phyloP scores from a whole-genome alignment of 2,888 invertebrate genomes.

The Pyrocoelia pectoralis region DNA sequence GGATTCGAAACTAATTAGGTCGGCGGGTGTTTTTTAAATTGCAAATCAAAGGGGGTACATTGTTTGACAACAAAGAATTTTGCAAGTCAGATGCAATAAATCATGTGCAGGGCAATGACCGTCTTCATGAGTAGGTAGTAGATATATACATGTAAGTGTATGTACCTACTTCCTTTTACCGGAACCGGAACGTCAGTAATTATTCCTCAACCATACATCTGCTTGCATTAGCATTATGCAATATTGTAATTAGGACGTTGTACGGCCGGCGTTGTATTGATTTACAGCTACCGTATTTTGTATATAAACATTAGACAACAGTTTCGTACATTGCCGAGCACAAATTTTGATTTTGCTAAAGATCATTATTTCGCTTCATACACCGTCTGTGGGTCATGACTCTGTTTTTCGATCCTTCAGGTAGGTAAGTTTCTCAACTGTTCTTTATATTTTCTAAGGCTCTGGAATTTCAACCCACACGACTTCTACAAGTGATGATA shows the following conservation, averaged over 20 bases:
- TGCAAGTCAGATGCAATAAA: conserved; percentile 14
- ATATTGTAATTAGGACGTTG: neutral
- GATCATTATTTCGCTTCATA: too few species aligned
- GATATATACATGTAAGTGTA: too few species aligned
- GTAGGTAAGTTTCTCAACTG: too few species aligned
- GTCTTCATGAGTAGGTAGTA: conserved; percentile 17
- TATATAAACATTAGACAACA: too few species aligned
- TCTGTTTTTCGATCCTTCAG: too few species aligned
- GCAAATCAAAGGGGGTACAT: neutral
- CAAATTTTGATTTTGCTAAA: too few species aligned
- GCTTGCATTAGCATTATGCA: conserved; percentile 5
- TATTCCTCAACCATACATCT: conserved; percentile 23
- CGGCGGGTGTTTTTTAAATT: neutral
- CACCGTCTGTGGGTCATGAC: too few species aligned
- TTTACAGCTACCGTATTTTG: neutral
- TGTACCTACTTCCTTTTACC: conserved; percentile 15
- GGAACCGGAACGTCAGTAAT: conserved; percentile 25
- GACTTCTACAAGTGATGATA: too few species aligned
- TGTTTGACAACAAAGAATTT: neutral
- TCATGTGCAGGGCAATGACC: conserved; percentile 40
- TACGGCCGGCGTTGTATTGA: neutral
- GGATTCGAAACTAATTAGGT: conserved; percentile 13
- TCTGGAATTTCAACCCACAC: too few species aligned
- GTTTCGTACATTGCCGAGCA: too few species aligned
- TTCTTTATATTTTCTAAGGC: too few species aligned